Conservation (phyloP, 2,797 vertebrate genomes). For the Characodon lateralis region DNA sequence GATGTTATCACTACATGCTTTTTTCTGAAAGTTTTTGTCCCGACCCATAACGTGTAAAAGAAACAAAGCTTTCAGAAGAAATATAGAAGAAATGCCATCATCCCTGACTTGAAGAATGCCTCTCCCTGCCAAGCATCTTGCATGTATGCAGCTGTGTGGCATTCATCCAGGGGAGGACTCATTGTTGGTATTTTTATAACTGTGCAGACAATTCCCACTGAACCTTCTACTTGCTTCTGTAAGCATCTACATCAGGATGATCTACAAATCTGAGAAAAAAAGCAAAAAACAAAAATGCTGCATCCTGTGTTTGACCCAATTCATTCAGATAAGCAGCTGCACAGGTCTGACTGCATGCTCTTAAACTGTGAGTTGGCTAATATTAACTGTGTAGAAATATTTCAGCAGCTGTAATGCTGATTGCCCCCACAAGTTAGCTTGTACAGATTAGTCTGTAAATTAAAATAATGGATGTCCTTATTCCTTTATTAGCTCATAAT, state of each 20-base stretch:
- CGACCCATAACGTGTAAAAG: constrained; percentile 35
- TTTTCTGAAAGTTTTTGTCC: constrained; percentile 11
- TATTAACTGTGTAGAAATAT: constrained; percentile 23
- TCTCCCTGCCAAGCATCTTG: constrained; percentile 29
- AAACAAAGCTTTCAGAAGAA: constrained; percentile 41
- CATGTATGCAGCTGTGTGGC: constrained; percentile 37
- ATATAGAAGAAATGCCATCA: constrained; percentile 23
- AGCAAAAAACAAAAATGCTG: constrained; percentile 28
- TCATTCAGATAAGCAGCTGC: constrained; percentile 39
- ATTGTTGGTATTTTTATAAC: constrained; percentile 59
- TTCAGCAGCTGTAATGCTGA: neutral
- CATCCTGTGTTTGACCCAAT: constrained; percentile 45
- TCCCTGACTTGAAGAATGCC: constrained; percentile 29
- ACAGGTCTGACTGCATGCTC: constrained; percentile 34
- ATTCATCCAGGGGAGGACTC: constrained; percentile 21
- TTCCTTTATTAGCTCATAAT: constrained; percentile 49
- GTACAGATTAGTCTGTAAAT: constrained; percentile 34
- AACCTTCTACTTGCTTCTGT: constrained; percentile 41
- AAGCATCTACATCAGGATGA: constrained; percentile 38
- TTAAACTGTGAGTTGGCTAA: constrained; percentile 28
- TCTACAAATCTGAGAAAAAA: constrained; percentile 37
- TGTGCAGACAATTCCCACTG: constrained; percentile 42
- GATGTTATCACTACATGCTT: neutral
- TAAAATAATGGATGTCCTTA: constrained; percentile 18
- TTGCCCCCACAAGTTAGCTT: neutral